A percentile compares a stretch with the other conserved stretches of the same genome.
These are phyloP conservation scores for Steinernema scapterisci DNA, from an alignment of 2,888 invertebrate genomes.

Conservation along the genomic window DNA sequence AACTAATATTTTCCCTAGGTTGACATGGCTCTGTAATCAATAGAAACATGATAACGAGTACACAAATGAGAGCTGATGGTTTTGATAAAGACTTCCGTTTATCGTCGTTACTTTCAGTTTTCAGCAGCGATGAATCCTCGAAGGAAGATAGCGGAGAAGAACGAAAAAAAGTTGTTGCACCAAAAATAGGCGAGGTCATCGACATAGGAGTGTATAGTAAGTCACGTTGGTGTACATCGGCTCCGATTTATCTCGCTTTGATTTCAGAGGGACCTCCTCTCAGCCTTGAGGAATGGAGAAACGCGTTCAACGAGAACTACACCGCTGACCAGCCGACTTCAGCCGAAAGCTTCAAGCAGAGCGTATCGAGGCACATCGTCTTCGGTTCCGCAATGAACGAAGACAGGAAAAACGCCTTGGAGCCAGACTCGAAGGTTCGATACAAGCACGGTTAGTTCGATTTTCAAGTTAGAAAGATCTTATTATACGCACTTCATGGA, in stretches of 20 bases:
- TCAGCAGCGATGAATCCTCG: too few relatives aligned
- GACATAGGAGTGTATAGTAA: constrained; percentile 9
- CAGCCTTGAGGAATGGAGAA: neutral
- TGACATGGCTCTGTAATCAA: neutral
- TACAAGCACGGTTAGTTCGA: neutral
- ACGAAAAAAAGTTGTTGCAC: neutral
- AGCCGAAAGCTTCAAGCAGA: neutral
- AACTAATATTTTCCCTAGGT: neutral
- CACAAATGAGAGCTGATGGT: neutral
- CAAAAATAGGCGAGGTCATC: neutral
- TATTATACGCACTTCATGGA: neutral
- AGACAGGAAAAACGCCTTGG: too few relatives aligned
- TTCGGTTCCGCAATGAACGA: too few relatives aligned
- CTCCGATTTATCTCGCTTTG: neutral
- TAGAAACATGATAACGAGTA: neutral
- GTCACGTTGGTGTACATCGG: neutral
- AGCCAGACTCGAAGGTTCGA: too few relatives aligned
- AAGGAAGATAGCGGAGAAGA: neutral
- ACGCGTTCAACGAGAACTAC: neutral
- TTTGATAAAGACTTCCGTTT: neutral
- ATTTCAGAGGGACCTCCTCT: constrained; percentile 1
- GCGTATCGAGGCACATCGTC: neutral
- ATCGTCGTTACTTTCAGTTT: too few relatives aligned
- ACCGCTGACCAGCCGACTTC: neutral
- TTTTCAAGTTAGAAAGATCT: neutral